Conservation (phyloP, 2,113 vertebrate genomes). For the Psammodynastes pulverulentus region DNA sequence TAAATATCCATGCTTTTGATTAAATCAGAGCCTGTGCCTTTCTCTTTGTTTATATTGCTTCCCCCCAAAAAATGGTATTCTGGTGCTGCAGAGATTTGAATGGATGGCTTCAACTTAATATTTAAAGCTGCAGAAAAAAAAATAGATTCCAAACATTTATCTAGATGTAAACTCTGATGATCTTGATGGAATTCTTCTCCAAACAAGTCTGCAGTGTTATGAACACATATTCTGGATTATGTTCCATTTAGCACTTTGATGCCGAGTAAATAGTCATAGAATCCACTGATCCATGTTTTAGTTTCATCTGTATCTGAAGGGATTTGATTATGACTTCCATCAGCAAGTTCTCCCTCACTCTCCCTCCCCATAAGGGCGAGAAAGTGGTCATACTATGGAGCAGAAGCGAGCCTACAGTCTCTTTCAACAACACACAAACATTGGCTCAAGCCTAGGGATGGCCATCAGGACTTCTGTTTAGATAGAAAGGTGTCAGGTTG, state of each 20-base stretch:
- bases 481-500: background rate
- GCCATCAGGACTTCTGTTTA: background rate
- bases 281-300: background rate
- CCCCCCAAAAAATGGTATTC: background rate
- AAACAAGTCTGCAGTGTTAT: background rate
- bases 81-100: background rate
- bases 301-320: background rate
- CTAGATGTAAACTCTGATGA: background rate
- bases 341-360: background rate
- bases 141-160: background rate
- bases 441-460: background rate
- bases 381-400: background rate
- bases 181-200: background rate
- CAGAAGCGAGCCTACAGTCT: background rate
- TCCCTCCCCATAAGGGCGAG: background rate
- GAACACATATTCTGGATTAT: background rate
- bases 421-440: background rate
- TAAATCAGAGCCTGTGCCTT: slow-evolving; percentile 6
- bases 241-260: background rate
- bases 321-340: background rate
- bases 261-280: background rate
- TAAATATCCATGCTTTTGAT: slow-evolving; percentile 4
- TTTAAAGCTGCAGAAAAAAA: background rate
- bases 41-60: background rate
- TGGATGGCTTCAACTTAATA: background rate